These are phyloP conservation scores for Ommatoiulus sabulosus DNA, from an alignment of 2,888 invertebrate genomes.

Conservation along the genomic window DNA sequence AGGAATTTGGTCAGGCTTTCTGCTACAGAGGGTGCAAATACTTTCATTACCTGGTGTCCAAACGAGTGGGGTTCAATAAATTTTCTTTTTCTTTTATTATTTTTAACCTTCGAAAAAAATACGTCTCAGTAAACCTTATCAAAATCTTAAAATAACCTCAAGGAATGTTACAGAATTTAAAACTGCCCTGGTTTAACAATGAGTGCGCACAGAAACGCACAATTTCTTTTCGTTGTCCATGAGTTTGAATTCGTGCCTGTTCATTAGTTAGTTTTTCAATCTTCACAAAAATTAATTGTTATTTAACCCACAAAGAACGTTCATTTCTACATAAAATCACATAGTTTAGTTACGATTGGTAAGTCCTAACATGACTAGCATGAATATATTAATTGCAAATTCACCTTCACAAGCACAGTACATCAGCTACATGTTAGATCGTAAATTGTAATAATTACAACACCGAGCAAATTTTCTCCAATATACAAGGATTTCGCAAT, in stretches of 20 bases:
- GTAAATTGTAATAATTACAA: conserved; percentile 14
- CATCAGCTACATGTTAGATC: background rate
- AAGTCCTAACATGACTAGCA: background rate
- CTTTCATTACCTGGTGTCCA: too few species aligned
- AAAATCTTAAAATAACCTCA: too few species aligned
- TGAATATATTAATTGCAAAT: conserved; percentile 16
- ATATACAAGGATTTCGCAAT: conserved; percentile 27
- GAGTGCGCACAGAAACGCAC: too few species aligned
- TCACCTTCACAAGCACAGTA: background rate
- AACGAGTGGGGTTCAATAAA: too few species aligned
- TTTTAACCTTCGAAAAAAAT: too few species aligned
- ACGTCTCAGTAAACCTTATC: too few species aligned
- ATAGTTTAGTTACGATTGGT: background rate
- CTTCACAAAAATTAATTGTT: too few species aligned
- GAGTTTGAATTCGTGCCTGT: background rate
- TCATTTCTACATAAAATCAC: background rate
- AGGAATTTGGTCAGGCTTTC: background rate
- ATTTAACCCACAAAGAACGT: background rate
- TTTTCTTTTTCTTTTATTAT: too few species aligned
- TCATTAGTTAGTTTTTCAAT: background rate
- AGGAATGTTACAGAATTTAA: too few species aligned
- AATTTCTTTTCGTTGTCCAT: conserved; percentile 6
- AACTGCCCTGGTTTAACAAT: too few species aligned
- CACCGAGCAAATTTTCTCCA: conserved; percentile 10
- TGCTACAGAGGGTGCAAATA: too few species aligned